Conservation (phyloP, 2,113 vertebrate genomes). For the Sebastes schlegelii region DNA sequence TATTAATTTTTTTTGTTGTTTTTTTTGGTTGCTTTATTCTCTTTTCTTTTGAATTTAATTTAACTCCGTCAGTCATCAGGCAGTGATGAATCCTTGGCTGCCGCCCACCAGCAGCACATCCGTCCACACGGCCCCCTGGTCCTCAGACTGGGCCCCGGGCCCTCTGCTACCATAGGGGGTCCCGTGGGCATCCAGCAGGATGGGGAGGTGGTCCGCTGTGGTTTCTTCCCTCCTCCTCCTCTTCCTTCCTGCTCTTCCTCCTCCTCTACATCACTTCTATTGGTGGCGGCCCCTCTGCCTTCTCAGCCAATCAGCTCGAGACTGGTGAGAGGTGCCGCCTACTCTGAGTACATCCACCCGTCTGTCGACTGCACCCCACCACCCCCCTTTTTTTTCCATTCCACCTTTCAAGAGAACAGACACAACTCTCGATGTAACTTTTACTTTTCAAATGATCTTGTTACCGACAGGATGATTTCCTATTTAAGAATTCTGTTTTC, state of each 20-base stretch:
- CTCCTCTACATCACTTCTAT: conserved; percentile 73
- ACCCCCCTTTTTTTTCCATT: conserved; percentile 27
- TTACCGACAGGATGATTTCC: neutral
- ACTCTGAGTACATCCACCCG: conserved; percentile 45
- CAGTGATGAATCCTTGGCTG: conserved; percentile 78
- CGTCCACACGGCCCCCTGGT: conserved; percentile 71
- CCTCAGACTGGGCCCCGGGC: conserved; percentile 74
- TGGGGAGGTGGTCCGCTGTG: conserved; percentile 73
- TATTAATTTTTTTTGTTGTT: conserved; percentile 9
- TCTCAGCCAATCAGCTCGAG: conserved; percentile 82
- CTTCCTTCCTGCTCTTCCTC: conserved; percentile 77
- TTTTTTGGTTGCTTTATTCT: conserved; percentile 31
- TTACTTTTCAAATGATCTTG: neutral
- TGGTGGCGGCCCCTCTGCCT: conserved; percentile 81
- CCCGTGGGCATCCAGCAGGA: conserved; percentile 71
- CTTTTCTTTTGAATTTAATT: conserved; percentile 34
- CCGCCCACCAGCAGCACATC: conserved; percentile 69
- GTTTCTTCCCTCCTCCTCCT: conserved; percentile 72
- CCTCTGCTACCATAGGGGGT: conserved; percentile 70
- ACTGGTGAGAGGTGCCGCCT: conserved; percentile 84
- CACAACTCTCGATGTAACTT: conserved; percentile 31
- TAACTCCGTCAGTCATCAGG: conserved; percentile 79
- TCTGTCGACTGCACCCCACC: conserved; percentile 38
- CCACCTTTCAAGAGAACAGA: conserved; percentile 26
- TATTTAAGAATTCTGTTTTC: neutral